These are phyloP conservation scores for Tangara arthus DNA, from an alignment of 2,797 vertebrate species.

Conservation along the genomic window DNA sequence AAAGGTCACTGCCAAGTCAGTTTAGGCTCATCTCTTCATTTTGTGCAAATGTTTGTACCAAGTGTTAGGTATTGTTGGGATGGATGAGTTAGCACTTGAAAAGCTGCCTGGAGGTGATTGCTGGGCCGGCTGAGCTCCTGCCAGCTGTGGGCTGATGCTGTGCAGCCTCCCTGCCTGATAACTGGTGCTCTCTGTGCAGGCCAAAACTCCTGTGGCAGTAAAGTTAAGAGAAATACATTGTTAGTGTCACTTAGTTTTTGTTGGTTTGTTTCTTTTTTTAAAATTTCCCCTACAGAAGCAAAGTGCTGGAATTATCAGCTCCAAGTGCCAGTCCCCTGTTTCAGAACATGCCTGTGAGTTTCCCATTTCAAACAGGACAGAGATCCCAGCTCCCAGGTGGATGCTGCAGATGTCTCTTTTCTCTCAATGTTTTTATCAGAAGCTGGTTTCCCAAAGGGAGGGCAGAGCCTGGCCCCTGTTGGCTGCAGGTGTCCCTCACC, in stretches of 20 bases:
- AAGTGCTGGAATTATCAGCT: not conserved
- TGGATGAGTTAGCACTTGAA: not conserved
- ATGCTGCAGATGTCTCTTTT: not conserved
- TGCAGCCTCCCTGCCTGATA: accelerated
- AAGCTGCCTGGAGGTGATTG: accelerated
- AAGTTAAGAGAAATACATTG: not conserved
- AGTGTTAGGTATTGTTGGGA: not conserved
- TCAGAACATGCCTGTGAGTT: not conserved
- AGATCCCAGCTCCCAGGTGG: not conserved
- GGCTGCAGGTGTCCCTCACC: not conserved
- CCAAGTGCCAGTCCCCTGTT: accelerated
- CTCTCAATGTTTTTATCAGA: no score
- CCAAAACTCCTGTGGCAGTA: not conserved
- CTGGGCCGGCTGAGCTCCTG: not conserved
- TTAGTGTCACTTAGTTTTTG: not conserved
- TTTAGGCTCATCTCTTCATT: not conserved
- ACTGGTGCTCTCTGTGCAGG: accelerated
- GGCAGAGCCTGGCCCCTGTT: accelerated
- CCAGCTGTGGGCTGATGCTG: accelerated
- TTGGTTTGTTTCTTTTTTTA: not conserved
- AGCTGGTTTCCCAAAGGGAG: not conserved
- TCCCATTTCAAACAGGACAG: not conserved
- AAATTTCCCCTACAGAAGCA: not conserved
- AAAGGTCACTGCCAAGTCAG: not conserved
- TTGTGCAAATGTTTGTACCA: not conserved